Percentiles rank a stretch among this genome's conserved stretches.
phyloP scores from a whole-genome alignment of 1,140 invertebrate species.

The Drosophila willistoni region DNA sequence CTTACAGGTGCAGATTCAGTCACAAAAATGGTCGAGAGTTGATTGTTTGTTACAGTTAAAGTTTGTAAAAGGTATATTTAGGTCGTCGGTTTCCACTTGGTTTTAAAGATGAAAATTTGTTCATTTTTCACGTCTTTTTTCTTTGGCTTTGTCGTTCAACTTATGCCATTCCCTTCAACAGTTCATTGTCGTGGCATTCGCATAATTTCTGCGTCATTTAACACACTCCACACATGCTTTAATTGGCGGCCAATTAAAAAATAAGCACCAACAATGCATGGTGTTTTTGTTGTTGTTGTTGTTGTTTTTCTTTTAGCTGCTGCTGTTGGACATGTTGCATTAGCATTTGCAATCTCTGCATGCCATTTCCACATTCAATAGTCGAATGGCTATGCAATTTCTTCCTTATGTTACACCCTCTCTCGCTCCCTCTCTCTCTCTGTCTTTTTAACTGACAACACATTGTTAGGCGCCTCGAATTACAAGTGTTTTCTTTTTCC shows the following conservation, averaged over 20 bases:
- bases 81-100: not conserved
- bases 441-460: conserved; percentile 44
- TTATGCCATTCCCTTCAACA: conserved; percentile 25
- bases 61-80: not conserved
- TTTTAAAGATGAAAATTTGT: not conserved
- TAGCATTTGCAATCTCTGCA: conserved; percentile 48
- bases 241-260: conserved; percentile 63
- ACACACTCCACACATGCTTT: conserved; percentile 39
- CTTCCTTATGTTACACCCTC: conserved; percentile 48
- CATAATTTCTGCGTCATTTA: conserved; percentile 63
- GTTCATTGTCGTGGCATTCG: conserved; percentile 56
- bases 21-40: no score
- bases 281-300: conserved; percentile 9
- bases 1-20: no score
- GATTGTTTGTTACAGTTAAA: no score
- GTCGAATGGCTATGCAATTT: conserved; percentile 31
- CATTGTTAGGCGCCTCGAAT: conserved; percentile 70
- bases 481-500: conserved; percentile 70
- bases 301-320: conserved; percentile 1
- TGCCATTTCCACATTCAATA: conserved; percentile 52
- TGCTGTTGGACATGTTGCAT: conserved; percentile 35
- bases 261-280: conserved; percentile 47
- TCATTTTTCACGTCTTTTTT: conserved; percentile 1
- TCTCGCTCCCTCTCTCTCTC: conserved; percentile 13
- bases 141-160: not conserved